A percentile compares a stretch with the other conserved stretches of the same genome.
These are phyloP conservation scores for Ochotona princeps DNA, from an alignment of 2,113 vertebrate genomes.

Conservation along the genomic window DNA sequence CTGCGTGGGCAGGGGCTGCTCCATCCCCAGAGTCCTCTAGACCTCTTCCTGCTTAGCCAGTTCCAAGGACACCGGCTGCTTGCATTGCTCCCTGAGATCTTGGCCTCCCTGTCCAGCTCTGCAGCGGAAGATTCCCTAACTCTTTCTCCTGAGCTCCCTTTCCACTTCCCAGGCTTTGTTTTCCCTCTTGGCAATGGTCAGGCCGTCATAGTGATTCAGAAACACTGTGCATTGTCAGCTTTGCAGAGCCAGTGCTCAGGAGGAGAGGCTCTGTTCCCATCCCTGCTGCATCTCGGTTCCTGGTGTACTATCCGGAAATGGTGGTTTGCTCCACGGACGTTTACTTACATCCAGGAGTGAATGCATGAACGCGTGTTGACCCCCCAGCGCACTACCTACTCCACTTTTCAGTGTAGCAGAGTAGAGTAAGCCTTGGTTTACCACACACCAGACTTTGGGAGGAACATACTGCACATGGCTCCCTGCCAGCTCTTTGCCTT, in stretches of 20 bases:
- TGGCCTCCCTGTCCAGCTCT: background rate
- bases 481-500: background rate
- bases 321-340: background rate
- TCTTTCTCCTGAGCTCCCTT: rapidly evolving
- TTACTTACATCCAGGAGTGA: background rate
- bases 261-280: background rate
- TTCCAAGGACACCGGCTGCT: background rate
- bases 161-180: background rate
- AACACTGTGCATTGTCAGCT: too few species aligned
- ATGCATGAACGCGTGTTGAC: background rate
- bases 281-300: background rate
- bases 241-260: too few species aligned
- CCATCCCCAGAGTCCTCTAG: too few species aligned
- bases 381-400: too few species aligned
- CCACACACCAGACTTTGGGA: background rate
- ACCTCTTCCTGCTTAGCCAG: rapidly evolving
- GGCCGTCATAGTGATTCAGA: background rate
- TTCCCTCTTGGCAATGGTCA: background rate
- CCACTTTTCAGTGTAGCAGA: too few species aligned
- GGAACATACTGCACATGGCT: rapidly evolving
- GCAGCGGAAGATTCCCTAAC: background rate
- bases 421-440: background rate
- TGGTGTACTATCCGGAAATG: background rate
- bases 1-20: background rate
- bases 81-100: rapidly evolving